These are phyloP conservation scores for Characodon lateralis DNA, from an alignment of 2,797 vertebrate genomes.

Conservation along the genomic window DNA sequence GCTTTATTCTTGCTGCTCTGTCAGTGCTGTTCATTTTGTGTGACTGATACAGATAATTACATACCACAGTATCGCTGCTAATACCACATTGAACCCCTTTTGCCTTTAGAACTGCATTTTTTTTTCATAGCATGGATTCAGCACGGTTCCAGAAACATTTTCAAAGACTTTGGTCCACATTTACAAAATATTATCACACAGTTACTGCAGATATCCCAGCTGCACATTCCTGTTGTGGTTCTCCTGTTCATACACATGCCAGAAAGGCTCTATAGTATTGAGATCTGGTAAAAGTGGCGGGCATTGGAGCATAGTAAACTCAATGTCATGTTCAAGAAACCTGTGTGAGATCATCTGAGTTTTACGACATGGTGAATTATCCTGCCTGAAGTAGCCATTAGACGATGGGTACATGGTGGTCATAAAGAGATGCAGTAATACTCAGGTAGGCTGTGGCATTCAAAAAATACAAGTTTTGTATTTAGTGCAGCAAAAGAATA, in stretches of 20 bases:
- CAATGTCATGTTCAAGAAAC: background rate
- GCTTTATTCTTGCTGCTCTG: constrained; percentile 3
- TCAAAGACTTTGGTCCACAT: background rate
- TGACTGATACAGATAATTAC: constrained; percentile 12
- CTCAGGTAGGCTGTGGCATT: background rate
- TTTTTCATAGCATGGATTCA: background rate
- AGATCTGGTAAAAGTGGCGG: background rate
- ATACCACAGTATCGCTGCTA: background rate
- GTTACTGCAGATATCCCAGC: background rate
- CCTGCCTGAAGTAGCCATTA: background rate
- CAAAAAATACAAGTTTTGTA: background rate
- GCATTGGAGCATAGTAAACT: background rate
- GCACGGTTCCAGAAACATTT: background rate
- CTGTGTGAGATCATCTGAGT: background rate
- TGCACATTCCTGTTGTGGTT: background rate
- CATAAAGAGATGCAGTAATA: background rate
- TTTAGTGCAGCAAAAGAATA: background rate
- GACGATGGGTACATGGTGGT: background rate
- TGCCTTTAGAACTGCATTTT: no score
- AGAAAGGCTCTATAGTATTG: background rate
- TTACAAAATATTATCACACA: background rate
- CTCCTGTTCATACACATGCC: background rate
- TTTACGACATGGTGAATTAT: no score
- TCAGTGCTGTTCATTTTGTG: constrained; percentile 14
- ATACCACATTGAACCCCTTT: background rate